A percentile compares a stretch with the other conserved stretches of the same genome.
These are phyloP conservation scores for Chelidonichthys spinosus DNA, from an alignment of 2,797 vertebrate genomes.

Conservation along the genomic window DNA sequence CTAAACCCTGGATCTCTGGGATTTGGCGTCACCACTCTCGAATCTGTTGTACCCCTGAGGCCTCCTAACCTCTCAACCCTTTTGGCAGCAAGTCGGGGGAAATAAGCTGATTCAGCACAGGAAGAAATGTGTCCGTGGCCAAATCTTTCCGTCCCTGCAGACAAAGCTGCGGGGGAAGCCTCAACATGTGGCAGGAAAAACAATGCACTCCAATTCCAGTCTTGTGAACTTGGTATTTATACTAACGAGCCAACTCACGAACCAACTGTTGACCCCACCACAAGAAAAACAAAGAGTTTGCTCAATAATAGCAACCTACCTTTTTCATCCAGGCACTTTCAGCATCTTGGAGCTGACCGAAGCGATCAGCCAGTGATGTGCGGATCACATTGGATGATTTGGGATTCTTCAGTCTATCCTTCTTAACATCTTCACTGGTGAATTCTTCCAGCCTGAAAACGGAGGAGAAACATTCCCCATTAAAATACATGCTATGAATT, in stretches of 20 bases:
- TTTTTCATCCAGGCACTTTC: slow-evolving; percentile 87
- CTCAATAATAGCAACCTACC: slow-evolving; percentile 54
- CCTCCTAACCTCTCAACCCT: slow-evolving; percentile 55
- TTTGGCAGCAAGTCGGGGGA: slow-evolving; percentile 56
- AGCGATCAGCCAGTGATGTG: slow-evolving; percentile 80
- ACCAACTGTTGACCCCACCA: not conserved
- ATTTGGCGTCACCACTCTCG: slow-evolving; percentile 60
- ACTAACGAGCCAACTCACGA: not conserved
- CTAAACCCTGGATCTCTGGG: slow-evolving; percentile 65
- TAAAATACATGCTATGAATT: not conserved
- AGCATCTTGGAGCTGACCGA: slow-evolving; percentile 80
- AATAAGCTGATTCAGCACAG: slow-evolving; percentile 71
- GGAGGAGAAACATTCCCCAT: not conserved
- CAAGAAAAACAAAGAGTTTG: not conserved
- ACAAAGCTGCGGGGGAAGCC: slow-evolving; percentile 46
- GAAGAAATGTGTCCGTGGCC: slow-evolving; percentile 47
- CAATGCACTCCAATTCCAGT: slow-evolving; percentile 1
- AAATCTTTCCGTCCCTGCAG: slow-evolving; percentile 47
- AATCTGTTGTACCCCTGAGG: slow-evolving; percentile 53
- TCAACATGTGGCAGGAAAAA: slow-evolving; percentile 44
- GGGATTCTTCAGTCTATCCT: slow-evolving; percentile 59
- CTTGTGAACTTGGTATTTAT: not conserved
- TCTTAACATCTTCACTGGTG: slow-evolving; percentile 65
- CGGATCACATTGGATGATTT: slow-evolving; percentile 64
- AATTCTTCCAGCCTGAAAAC: slow-evolving; percentile 74